phyloP scores from a whole-genome alignment of 1,140 invertebrate species.

The Proales similis region DNA sequence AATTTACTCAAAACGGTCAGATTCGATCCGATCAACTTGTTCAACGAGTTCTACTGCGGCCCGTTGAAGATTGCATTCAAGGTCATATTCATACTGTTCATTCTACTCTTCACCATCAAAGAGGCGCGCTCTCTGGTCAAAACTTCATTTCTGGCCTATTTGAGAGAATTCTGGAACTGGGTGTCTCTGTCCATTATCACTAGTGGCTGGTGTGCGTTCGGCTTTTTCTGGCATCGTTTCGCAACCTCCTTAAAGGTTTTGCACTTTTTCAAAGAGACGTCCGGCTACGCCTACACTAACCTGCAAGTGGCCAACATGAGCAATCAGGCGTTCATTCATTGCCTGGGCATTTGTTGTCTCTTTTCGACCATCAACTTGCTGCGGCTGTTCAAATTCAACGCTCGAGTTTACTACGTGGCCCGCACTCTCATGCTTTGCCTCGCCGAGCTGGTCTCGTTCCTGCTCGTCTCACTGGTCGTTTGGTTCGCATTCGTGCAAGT shows the following conservation, averaged over 20 bases:
- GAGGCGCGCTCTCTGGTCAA: conserved; percentile 3
- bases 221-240: conserved; percentile 52
- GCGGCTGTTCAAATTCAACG: conserved; percentile 57
- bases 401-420: conserved; percentile 42
- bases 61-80: conserved; percentile 50
- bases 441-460: not conserved
- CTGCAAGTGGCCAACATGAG: conserved; percentile 55
- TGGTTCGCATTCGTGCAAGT: conserved; percentile 6
- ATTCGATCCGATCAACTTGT: conserved; percentile 51
- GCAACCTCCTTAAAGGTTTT: conserved; percentile 47
- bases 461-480: conserved; percentile 6
- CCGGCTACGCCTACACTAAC: conserved; percentile 56
- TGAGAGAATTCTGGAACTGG: conserved; percentile 52
- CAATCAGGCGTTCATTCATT: conserved; percentile 54
- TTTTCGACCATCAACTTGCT: conserved; percentile 56
- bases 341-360: conserved; percentile 56
- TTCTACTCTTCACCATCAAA: conserved; percentile 53
- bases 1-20: conserved; percentile 54
- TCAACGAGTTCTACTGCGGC: conserved; percentile 44
- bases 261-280: conserved; percentile 50
- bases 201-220: conserved; percentile 44
- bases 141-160: conserved; percentile 45
- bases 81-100: conserved; percentile 51
- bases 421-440: conserved; percentile 41
- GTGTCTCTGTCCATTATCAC: conserved; percentile 44